A percentile compares a stretch with the other conserved stretches of the same genome.
phyloP scores from a whole-genome alignment of 2,113 vertebrate genomes.

The Cynoglossus semilaevis region DNA sequence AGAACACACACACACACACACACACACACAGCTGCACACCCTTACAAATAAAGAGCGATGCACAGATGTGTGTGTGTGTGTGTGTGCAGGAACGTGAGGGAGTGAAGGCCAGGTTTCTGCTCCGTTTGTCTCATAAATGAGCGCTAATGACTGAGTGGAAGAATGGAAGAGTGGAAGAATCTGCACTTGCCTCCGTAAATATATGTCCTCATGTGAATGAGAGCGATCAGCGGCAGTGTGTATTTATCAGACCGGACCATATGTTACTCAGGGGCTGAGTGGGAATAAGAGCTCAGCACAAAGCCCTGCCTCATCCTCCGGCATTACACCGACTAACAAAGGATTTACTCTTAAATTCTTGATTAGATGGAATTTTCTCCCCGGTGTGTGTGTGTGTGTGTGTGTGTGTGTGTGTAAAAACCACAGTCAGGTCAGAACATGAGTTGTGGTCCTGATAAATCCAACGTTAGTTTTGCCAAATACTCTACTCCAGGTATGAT shows the following conservation, averaged over 20 bases:
- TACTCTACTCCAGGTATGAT: too few species aligned
- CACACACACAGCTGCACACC: constrained; percentile 49
- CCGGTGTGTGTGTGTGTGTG: constrained; percentile 27
- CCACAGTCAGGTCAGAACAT: too few species aligned
- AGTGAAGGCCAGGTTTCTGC: constrained; percentile 12
- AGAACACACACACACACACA: constrained; percentile 22
- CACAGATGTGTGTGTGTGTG: background rate
- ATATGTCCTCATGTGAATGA: constrained; percentile 65
- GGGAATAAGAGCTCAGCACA: constrained; percentile 71
- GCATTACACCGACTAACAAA: constrained; percentile 81
- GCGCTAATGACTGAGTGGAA: background rate
- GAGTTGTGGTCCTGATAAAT: too few species aligned
- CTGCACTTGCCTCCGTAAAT: constrained; percentile 32
- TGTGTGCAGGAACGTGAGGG: background rate
- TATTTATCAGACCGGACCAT: constrained; percentile 73
- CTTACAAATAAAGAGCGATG: constrained; percentile 38
- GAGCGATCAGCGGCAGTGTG: constrained; percentile 52
- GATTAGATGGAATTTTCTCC: constrained; percentile 80
- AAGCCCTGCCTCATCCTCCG: constrained; percentile 79
- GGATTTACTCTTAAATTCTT: constrained; percentile 82
- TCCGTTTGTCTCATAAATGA: constrained; percentile 32
- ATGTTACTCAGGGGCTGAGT: constrained; percentile 71
- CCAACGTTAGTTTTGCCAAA: too few species aligned
- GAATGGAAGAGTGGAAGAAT: constrained; percentile 51
- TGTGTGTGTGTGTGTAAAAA: constrained; percentile 6